Conservation (phyloP, 1,140 invertebrate species). For the Hyles vespertilio region DNA sequence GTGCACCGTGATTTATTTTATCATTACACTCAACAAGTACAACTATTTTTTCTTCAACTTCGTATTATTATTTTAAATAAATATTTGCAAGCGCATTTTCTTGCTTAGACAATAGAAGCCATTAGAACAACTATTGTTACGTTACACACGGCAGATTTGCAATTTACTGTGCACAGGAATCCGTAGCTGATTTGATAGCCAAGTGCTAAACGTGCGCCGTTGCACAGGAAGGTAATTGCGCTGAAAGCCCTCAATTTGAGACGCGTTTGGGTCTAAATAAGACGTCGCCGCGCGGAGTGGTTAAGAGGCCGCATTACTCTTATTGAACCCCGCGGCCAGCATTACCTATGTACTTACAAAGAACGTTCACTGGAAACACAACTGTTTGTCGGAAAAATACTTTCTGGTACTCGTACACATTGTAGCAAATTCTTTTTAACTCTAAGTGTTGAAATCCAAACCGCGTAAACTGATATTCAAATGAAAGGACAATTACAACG, state of each 20-base stretch:
- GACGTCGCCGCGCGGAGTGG: conserved; percentile 54
- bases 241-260: conserved; percentile 66
- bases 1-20: too few species aligned
- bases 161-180: conserved; percentile 27
- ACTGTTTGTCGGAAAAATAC: neutral
- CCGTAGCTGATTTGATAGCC: conserved; percentile 44
- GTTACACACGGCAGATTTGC: conserved; percentile 15
- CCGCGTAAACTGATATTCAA: too few species aligned
- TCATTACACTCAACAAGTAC: too few species aligned
- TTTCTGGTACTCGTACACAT: too few species aligned
- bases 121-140: too few species aligned
- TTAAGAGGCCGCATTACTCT: conserved; percentile 66
- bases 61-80: too few species aligned
- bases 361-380: conserved; percentile 18
- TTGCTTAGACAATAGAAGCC: too few species aligned
- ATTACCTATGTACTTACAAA: conserved; percentile 46
- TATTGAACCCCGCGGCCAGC: conserved; percentile 45
- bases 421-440: too few species aligned
- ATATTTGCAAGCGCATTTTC: too few species aligned
- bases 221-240: conserved; percentile 49
- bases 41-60: too few species aligned
- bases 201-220: conserved; percentile 39
- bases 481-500: too few species aligned
- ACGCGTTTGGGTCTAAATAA: conserved; percentile 62
- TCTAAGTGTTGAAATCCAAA: too few species aligned